Conservation (phyloP, 2,888 invertebrate species). For the Thereva unica region DNA sequence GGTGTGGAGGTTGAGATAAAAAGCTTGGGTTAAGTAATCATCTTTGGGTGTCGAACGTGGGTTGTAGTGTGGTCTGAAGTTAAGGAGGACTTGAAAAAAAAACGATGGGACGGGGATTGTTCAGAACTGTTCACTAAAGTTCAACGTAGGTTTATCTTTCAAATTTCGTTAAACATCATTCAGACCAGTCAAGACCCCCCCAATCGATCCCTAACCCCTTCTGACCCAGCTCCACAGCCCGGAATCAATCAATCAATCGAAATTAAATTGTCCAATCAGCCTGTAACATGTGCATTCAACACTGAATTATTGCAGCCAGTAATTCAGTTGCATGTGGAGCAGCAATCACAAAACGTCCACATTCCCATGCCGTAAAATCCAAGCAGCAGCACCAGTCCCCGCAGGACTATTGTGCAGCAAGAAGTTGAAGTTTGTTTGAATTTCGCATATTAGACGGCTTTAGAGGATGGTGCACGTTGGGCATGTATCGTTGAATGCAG, state of each 20-base stretch:
- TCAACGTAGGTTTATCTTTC: too few species aligned
- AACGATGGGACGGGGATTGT: too few species aligned
- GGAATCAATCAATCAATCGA: constrained; percentile 38
- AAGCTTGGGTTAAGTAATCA: too few species aligned
- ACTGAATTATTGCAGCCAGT: constrained; percentile 39
- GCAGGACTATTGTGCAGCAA: not conserved
- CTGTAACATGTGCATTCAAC: constrained; percentile 41
- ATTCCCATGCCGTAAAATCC: constrained; percentile 2
- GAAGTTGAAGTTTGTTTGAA: constrained; percentile 39
- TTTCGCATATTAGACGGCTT: constrained; percentile 39
- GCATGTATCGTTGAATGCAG: constrained; percentile 2
- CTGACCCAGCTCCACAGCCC: not conserved
- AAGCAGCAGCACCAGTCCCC: too few species aligned
- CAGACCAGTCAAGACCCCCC: too few species aligned
- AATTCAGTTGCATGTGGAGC: constrained; percentile 17
- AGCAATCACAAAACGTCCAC: constrained; percentile 16
- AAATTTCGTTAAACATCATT: too few species aligned
- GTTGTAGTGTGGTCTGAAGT: too few species aligned
- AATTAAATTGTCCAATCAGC: constrained; percentile 40
- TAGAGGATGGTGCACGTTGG: constrained; percentile 22
- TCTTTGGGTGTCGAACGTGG: too few species aligned
- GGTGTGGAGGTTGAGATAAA: too few species aligned
- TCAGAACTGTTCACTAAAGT: too few species aligned
- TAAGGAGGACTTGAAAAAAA: too few species aligned
- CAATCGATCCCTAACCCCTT: not conserved